phyloP scores from a whole-genome alignment of 2,113 vertebrate species.

The Elephas maximus region DNA sequence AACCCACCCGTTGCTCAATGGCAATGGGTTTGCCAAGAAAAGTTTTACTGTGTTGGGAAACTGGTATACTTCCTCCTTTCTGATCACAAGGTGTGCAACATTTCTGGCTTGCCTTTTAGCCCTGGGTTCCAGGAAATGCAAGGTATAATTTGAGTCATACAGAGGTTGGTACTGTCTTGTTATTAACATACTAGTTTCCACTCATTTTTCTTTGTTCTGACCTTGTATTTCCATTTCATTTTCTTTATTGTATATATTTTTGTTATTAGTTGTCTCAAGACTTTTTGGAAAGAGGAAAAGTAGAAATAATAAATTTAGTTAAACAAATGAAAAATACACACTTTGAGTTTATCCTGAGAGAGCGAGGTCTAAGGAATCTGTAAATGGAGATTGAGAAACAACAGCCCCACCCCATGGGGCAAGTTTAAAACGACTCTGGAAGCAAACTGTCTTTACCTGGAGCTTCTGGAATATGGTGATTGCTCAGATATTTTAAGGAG shows the following conservation, averaged over 20 bases:
- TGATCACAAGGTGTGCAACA: not conserved
- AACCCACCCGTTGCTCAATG: no score
- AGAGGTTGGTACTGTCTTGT: not conserved
- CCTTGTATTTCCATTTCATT: not conserved
- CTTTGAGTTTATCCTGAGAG: not conserved
- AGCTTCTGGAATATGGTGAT: not conserved
- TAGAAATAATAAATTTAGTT: constrained; percentile 8
- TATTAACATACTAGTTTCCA: not conserved
- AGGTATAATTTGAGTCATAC: not conserved
- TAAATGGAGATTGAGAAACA: not conserved
- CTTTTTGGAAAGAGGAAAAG: constrained; percentile 8
- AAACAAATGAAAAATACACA: not conserved
- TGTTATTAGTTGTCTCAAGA: not conserved
- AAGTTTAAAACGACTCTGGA: constrained; percentile 14
- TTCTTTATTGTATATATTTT: not conserved
- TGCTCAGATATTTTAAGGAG: constrained; percentile 5
- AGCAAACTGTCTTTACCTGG: not conserved
- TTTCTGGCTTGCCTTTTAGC: constrained; percentile 12
- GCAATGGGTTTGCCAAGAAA: not conserved
- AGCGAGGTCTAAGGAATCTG: not conserved
- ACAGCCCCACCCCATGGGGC: not conserved
- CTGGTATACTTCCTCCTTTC: not conserved
- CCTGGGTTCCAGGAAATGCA: constrained; percentile 13
- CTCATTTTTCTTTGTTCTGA: not conserved
- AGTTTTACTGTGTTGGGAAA: constrained; percentile 28